These are phyloP conservation scores for Shargacucullia verbasci DNA, from an alignment of 2,888 invertebrate species.

Conservation along the genomic window DNA sequence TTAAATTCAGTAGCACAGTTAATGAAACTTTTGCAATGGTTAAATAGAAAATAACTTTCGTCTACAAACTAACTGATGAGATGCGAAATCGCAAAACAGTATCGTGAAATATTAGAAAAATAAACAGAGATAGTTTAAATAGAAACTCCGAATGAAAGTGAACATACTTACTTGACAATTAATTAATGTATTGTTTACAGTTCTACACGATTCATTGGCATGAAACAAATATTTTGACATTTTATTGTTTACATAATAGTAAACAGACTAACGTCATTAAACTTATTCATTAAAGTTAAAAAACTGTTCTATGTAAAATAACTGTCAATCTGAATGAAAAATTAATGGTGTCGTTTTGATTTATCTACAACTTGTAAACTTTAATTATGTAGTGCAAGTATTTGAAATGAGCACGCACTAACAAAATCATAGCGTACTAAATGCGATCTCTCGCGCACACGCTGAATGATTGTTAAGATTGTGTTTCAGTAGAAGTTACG, in stretches of 20 bases:
- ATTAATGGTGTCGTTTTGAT: conserved; percentile 15
- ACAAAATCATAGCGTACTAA: conserved; percentile 19
- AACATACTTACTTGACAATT: conserved; percentile 49
- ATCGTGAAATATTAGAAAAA: conserved; percentile 24
- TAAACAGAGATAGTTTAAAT: conserved; percentile 23
- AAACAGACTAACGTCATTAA: too few species aligned
- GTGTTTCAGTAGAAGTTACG: conserved; percentile 62
- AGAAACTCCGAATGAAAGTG: conserved; percentile 25
- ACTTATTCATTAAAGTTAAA: too few species aligned
- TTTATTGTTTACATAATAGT: conserved; percentile 16
- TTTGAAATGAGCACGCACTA: conserved; percentile 9
- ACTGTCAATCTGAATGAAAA: too few species aligned
- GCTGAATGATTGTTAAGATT: conserved; percentile 59
- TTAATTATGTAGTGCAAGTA: conserved; percentile 7
- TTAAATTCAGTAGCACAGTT: conserved; percentile 20
- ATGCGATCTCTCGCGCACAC: conserved; percentile 35
- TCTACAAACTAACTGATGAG: conserved; percentile 15
- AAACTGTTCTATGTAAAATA: too few species aligned
- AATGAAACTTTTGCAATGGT: conserved; percentile 31
- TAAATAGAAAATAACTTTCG: conserved; percentile 19
- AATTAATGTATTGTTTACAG: conserved; percentile 35
- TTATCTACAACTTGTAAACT: conserved; percentile 12
- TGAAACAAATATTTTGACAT: conserved; percentile 18
- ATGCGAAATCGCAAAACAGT: conserved; percentile 20
- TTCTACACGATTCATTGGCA: conserved; percentile 31